phyloP scores from a whole-genome alignment of 1,140 invertebrate genomes.

The Idris sp. region DNA sequence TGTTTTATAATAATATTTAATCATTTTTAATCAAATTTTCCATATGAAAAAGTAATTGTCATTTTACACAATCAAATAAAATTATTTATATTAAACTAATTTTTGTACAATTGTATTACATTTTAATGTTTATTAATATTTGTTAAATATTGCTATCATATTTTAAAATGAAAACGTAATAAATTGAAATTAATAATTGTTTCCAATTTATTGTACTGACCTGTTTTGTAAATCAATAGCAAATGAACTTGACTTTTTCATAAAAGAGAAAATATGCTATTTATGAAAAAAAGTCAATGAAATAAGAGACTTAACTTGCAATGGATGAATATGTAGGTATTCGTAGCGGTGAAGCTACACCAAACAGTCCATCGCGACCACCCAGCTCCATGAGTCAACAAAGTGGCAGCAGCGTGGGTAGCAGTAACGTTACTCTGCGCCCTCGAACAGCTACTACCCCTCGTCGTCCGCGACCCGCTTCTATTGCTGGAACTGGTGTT shows the following conservation, averaged over 20 bases:
- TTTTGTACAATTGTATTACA: no score
- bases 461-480: constrained; percentile 86
- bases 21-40: constrained; percentile 1
- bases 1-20: constrained; percentile 15
- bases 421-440: constrained; percentile 80
- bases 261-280: constrained; percentile 13
- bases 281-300: constrained; percentile 6
- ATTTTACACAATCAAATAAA: constrained; percentile 4
- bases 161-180: no score
- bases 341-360: constrained; percentile 85
- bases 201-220: no score
- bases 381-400: constrained; percentile 88
- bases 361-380: constrained; percentile 86
- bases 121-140: no score
- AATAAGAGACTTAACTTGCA: constrained; percentile 64
- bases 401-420: constrained; percentile 80
- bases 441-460: constrained; percentile 79
- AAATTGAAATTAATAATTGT: no score
- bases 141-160: no score
- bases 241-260: constrained; percentile 13
- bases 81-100: no score
- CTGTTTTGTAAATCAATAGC: no score
- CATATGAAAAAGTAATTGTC: constrained; percentile 18
- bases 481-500: constrained; percentile 90
- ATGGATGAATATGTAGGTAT: constrained; percentile 77